Conservation (phyloP, 2,113 vertebrate species). For the Sinocyclocheilus anophthalmus region DNA sequence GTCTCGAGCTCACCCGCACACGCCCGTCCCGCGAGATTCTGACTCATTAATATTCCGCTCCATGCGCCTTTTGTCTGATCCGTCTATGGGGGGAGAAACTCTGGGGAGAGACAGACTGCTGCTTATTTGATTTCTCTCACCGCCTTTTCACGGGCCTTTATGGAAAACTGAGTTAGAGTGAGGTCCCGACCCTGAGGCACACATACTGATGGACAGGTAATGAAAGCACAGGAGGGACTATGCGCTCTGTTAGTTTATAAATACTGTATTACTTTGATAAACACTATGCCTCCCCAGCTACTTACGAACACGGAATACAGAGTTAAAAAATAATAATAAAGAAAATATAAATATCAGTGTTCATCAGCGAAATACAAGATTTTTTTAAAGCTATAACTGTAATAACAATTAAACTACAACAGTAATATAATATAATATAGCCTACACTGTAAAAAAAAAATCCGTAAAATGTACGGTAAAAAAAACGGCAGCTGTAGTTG, state of each 20-base stretch:
- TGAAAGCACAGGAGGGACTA: neutral
- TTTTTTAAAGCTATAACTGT: neutral
- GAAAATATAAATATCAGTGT: neutral
- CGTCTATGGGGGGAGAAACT: conserved; percentile 54
- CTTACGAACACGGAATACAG: neutral
- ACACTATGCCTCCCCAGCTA: neutral
- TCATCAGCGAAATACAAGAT: neutral
- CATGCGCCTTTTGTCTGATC: conserved; percentile 77
- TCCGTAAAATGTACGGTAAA: too few relatives aligned
- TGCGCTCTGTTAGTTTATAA: neutral
- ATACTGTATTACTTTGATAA: neutral
- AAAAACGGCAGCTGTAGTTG: too few relatives aligned
- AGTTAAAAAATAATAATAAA: neutral
- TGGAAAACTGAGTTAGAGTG: conserved; percentile 32
- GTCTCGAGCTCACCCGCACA: conserved; percentile 44
- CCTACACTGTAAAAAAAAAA: too few relatives aligned
- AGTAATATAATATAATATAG: neutral
- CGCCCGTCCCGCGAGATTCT: conserved; percentile 51
- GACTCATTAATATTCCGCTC: conserved; percentile 79
- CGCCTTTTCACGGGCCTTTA: conserved; percentile 40
- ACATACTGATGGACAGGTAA: conserved; percentile 25
- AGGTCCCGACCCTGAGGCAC: neutral
- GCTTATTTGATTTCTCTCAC: conserved; percentile 71
- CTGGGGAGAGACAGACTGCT: conserved; percentile 55
- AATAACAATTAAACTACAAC: neutral